A percentile compares a stretch with the other conserved stretches of the same genome.
phyloP scores from a whole-genome alignment of 2,797 vertebrate genomes.

The Myotis vivesi region DNA sequence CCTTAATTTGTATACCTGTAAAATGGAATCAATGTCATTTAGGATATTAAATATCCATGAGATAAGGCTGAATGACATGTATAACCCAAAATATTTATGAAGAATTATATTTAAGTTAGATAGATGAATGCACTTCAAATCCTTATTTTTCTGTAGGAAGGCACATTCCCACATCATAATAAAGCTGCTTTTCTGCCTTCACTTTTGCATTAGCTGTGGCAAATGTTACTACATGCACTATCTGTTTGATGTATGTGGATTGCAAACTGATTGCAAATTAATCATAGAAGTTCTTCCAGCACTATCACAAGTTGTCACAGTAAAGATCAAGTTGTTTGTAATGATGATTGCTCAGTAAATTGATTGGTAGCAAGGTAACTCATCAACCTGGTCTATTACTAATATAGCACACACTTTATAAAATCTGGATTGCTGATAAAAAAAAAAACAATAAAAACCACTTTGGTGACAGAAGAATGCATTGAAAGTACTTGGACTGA shows the following conservation, averaged over 20 bases:
- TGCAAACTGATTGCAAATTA: slow-evolving; percentile 46
- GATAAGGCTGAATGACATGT: background rate
- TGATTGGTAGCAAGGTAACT: slow-evolving; percentile 55
- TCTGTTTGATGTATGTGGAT: slow-evolving; percentile 40
- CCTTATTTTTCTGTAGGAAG: background rate
- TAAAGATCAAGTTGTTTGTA: slow-evolving; percentile 40
- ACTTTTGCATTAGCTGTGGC: background rate
- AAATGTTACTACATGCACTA: slow-evolving; percentile 29
- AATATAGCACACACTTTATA: slow-evolving; percentile 8
- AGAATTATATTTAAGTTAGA: background rate
- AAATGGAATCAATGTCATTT: background rate
- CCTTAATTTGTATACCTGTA: background rate
- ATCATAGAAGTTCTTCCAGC: slow-evolving; percentile 37
- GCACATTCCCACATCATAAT: slow-evolving; percentile 27
- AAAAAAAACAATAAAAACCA: background rate
- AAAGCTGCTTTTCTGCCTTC: background rate
- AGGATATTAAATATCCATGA: background rate
- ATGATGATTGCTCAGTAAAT: slow-evolving; percentile 36
- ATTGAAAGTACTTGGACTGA: slow-evolving; percentile 62
- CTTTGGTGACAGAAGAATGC: slow-evolving; percentile 35
- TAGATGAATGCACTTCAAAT: background rate
- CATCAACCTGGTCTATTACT: slow-evolving; percentile 21
- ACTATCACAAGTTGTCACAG: slow-evolving; percentile 33
- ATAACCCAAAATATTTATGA: background rate
- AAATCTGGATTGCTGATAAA: slow-evolving; percentile 49